These are phyloP conservation scores for Nematolebias whitei DNA, from an alignment of 2,113 vertebrate species.

Conservation along the genomic window DNA sequence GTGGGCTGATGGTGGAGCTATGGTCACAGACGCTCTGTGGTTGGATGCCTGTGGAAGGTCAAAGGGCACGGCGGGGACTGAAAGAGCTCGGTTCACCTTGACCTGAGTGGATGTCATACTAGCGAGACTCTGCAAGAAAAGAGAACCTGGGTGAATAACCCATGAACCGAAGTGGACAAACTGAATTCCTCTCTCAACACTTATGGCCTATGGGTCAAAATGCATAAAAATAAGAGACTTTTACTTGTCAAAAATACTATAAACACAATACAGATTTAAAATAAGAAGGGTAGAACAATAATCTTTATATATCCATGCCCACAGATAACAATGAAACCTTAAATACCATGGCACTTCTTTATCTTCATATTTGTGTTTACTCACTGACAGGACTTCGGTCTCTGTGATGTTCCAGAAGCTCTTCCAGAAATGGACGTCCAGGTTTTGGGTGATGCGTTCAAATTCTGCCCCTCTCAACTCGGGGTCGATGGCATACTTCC, in stretches of 20 bases:
- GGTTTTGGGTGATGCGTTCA: conserved; percentile 89
- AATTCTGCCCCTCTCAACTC: conserved; percentile 88
- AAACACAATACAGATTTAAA: conserved; percentile 22
- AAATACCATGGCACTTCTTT: neutral
- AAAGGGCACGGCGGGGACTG: conserved; percentile 83
- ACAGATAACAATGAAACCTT: conserved; percentile 7
- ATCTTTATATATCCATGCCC: neutral
- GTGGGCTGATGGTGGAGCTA: conserved; percentile 86
- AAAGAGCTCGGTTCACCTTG: conserved; percentile 85
- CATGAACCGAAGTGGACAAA: conserved; percentile 58
- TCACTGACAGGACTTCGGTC: conserved; percentile 87
- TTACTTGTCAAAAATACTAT: conserved; percentile 37
- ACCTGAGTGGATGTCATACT: conserved; percentile 87
- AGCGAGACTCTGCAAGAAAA: conserved; percentile 82
- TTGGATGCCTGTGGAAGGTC: conserved; percentile 84
- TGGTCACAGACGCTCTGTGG: conserved; percentile 79
- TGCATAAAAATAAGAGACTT: conserved; percentile 43
- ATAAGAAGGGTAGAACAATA: conserved; percentile 24
- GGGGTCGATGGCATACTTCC: conserved; percentile 90
- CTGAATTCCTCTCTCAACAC: conserved; percentile 60
- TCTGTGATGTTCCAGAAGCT: conserved; percentile 92
- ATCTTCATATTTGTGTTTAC: conserved; percentile 9
- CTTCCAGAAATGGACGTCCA: conserved; percentile 93
- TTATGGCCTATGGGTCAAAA: conserved; percentile 45
- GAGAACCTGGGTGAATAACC: conserved; percentile 60